These are phyloP conservation scores for Sphenodon punctatus DNA, from an alignment of 2,797 vertebrate genomes.

Conservation along the genomic window DNA sequence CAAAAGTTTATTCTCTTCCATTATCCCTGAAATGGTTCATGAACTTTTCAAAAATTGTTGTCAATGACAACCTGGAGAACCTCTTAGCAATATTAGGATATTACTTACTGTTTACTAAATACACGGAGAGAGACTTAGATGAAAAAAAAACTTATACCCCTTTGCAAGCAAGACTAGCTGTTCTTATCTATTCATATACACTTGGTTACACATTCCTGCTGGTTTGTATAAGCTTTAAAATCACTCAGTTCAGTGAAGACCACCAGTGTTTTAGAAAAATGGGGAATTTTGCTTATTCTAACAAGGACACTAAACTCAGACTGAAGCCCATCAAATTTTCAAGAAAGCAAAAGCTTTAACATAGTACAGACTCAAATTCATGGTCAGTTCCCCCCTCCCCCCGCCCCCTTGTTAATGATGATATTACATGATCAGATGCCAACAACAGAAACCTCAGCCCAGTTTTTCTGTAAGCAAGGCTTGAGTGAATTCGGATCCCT, in stretches of 20 bases:
- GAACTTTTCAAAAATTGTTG: slow-evolving; percentile 49
- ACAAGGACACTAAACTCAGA: not conserved
- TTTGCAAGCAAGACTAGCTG: slow-evolving; percentile 36
- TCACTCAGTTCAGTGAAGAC: not conserved
- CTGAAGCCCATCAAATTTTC: not conserved
- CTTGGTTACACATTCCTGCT: not conserved
- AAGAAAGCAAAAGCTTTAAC: not conserved
- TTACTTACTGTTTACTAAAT: slow-evolving; percentile 59
- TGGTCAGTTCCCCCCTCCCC: no score
- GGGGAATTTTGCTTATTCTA: slow-evolving; percentile 3
- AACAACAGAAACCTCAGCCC: not conserved
- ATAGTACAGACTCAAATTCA: not conserved
- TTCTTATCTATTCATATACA: slow-evolving; percentile 45
- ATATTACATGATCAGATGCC: not conserved
- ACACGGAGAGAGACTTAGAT: slow-evolving; percentile 39
- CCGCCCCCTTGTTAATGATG: not conserved
- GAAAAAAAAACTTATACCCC: slow-evolving; percentile 21
- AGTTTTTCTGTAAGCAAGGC: not conserved
- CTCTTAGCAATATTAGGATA: slow-evolving; percentile 53
- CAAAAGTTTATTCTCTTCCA: slow-evolving; percentile 39
- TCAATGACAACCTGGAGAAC: slow-evolving; percentile 37
- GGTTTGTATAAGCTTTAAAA: not conserved
- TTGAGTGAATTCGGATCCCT: not conserved
- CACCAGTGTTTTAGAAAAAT: not conserved
- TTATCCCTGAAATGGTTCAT: slow-evolving; percentile 30